Conservation (phyloP, 2,797 vertebrate species). For the Dicrostonyx torquatus region DNA sequence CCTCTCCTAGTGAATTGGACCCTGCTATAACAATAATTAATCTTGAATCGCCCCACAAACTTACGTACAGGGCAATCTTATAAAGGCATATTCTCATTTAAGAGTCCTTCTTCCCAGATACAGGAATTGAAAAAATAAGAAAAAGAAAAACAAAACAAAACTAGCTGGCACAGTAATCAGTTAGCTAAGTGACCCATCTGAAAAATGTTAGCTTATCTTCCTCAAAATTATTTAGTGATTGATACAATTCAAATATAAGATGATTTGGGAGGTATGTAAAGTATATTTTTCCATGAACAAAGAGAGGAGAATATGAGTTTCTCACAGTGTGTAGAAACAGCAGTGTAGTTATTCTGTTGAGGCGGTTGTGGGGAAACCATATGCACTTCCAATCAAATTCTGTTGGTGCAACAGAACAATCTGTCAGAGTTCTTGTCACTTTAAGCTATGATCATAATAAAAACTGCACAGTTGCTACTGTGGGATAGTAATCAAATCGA, state of each 20-base stretch:
- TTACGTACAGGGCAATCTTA: not conserved
- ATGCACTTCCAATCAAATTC: not conserved
- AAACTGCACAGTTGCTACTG: not conserved
- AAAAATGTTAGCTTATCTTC: not conserved
- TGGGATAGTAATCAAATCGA: not conserved
- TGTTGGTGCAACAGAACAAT: not conserved
- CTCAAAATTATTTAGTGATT: not conserved
- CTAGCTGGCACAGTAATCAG: not conserved
- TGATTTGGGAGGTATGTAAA: conserved; percentile 10
- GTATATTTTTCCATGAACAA: not conserved
- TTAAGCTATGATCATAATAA: not conserved
- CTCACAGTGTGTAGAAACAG: not conserved
- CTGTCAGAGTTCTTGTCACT: conserved; percentile 14
- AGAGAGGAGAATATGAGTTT: not conserved
- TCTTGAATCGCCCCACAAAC: not conserved
- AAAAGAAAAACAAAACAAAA: not conserved
- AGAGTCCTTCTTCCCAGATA: not conserved
- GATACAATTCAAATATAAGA: not conserved
- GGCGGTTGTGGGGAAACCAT: not conserved
- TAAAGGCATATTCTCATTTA: not conserved
- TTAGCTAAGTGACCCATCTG: not conserved
- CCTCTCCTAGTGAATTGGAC: not conserved
- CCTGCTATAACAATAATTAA: not conserved
- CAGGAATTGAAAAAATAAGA: not conserved
- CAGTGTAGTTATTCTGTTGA: not conserved